phyloP scores from a whole-genome alignment of 2,113 vertebrate species.

The Anhinga anhinga region DNA sequence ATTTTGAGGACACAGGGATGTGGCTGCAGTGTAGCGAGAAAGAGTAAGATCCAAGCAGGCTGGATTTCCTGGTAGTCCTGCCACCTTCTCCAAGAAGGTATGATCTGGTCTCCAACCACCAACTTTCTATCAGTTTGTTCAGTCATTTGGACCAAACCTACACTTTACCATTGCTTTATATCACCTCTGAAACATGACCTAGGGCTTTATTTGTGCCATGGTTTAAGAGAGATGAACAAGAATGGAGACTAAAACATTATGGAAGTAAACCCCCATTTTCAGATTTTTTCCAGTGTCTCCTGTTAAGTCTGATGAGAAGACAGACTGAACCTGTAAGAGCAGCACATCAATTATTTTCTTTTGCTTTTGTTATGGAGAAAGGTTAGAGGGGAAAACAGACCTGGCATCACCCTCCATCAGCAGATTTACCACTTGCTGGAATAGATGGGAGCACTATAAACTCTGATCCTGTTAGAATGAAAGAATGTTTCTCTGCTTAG shows the following conservation, averaged over 20 bases:
- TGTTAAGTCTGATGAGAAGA: background rate
- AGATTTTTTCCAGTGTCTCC: background rate
- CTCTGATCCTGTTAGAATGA: background rate
- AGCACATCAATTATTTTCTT: background rate
- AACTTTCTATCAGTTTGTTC: background rate
- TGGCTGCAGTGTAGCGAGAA: background rate
- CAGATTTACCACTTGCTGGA: background rate
- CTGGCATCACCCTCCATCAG: background rate
- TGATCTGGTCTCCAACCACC: background rate
- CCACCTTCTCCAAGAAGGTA: background rate
- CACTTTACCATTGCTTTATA: background rate
- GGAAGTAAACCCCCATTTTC: background rate
- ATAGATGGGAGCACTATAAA: background rate
- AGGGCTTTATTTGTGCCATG: background rate
- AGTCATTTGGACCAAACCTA: background rate
- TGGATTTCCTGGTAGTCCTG: background rate
- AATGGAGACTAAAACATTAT: background rate
- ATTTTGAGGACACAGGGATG: background rate
- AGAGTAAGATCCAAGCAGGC: background rate
- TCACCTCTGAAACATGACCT: background rate
- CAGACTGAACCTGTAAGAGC: background rate
- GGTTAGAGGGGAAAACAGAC: background rate
- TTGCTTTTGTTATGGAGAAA: background rate
- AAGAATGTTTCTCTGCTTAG: background rate
- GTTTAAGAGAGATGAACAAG: background rate